Percentiles rank a stretch among this genome's conserved stretches.
Evolutionary conservation across 1,140 invertebrate genomes (phyloP).

Genomic region (Ceratina japonica): DNA sequence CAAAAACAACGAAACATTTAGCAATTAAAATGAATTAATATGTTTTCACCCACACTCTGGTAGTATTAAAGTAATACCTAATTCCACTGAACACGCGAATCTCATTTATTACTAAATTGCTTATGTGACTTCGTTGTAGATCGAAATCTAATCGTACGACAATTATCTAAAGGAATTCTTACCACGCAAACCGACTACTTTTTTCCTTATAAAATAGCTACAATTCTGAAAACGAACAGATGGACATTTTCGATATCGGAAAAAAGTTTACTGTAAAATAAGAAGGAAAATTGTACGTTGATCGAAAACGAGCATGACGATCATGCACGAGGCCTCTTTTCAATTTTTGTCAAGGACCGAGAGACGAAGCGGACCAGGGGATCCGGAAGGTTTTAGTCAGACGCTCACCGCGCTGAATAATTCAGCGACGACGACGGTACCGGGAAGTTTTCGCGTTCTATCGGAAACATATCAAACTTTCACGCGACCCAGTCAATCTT

Average conservation of each 20-base stretch:
- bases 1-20: neutral
- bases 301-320: neutral
- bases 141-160: slow-evolving; percentile 1
- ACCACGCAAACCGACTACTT: neutral
- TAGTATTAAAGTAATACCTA: neutral
- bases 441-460: slow-evolving; percentile 4
- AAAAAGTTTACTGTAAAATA: too few relatives aligned
- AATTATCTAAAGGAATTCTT: neutral
- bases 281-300: too few relatives aligned
- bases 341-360: slow-evolving; percentile 10
- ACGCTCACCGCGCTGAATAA: slow-evolving; percentile 24
- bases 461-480: slow-evolving; percentile 29
- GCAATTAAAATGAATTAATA: neutral
- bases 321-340: too few relatives aligned
- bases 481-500: slow-evolving; percentile 18
- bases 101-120: neutral
- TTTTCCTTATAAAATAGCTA: neutral
- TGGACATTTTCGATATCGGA: too few relatives aligned
- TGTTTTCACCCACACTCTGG: neutral
- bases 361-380: neutral
- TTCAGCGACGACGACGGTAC: neutral
- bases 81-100: neutral
- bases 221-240: neutral
- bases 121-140: neutral
- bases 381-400: slow-evolving; percentile 16